A percentile compares a stretch with the other conserved stretches of the same genome.
Conservation (phyloP, 1,140 invertebrate genomes). For the Drosophila lacteicornis region DNA sequence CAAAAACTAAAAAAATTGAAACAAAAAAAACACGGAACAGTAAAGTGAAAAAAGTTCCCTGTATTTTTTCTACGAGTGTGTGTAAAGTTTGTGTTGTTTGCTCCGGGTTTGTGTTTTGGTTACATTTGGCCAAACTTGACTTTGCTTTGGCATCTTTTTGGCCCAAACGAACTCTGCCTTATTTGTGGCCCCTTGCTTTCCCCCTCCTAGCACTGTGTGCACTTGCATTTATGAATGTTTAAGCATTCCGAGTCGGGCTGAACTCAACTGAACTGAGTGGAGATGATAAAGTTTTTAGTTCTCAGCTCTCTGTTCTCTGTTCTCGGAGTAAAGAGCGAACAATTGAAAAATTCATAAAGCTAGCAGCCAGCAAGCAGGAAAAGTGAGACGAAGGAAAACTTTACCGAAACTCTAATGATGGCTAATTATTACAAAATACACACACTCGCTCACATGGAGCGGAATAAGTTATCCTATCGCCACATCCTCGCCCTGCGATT, state of each 20-base stretch:
- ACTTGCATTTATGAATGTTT: conserved; percentile 81
- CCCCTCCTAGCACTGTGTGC: conserved; percentile 44
- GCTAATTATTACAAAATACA: conserved; percentile 70
- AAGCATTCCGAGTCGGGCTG: conserved; percentile 57
- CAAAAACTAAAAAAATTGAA: conserved; percentile 37
- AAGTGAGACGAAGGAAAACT: conserved; percentile 52
- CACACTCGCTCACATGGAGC: conserved; percentile 28
- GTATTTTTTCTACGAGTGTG: conserved; percentile 22
- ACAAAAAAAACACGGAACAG: conserved; percentile 34
- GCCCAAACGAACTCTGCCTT: conserved; percentile 43
- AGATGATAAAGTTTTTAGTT: conserved; percentile 52
- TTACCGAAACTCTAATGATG: conserved; percentile 58
- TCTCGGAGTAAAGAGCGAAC: conserved; percentile 26
- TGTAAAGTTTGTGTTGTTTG: conserved; percentile 47
- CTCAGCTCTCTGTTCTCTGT: conserved; percentile 1
- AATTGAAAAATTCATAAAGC: conserved; percentile 81
- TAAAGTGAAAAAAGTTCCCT: conserved; percentile 34
- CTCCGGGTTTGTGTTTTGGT: conserved; percentile 56
- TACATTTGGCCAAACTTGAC: conserved; percentile 67
- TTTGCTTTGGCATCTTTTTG: conserved; percentile 64
- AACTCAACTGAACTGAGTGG: conserved; percentile 47
- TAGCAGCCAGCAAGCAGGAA: conserved; percentile 40
- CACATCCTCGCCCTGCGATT: neutral
- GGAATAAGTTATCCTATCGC: conserved; percentile 16
- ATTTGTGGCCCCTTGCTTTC: neutral